Evolutionary conservation across 2,888 invertebrate genomes (phyloP), one percentile per base, ranked within the genome.

Genomic region (Spicauda simplicius): DNA sequence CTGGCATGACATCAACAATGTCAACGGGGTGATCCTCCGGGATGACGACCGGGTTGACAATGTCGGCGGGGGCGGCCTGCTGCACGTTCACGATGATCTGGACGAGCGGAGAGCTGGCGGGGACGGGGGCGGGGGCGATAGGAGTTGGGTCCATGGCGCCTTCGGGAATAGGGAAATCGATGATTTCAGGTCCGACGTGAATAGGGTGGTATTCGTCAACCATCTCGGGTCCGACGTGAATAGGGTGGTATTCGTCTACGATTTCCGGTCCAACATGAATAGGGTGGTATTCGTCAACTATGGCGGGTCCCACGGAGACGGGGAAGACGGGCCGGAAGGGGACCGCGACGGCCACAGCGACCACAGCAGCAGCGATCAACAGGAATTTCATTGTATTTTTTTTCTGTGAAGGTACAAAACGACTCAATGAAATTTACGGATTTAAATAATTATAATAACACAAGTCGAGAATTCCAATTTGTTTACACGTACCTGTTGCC

Each of bases 11-110:
- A 12, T 64, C 71, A 11, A 57, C 60, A 5, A 55, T 68, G 20
- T 64, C 70, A n/a, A 69, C 72, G 64, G 72, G 70, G 71, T 74
- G 74, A 61, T 68, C 69, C 54, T 54, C 70, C 8, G 64, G 64
- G 7, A 59, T 66, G 10, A 71, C 64, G 19, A 41, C 70, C 53
- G 72, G 71, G 16, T 53, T 69, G 8, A 72, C 71, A 37, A 69
- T 30, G 57, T 75, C 67, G 58, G 66, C 60, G 41, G 69, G 72
- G 19, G 74, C 72, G 14, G 70, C 33, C 25, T 68, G 58, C 30
- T 70, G 59, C 45, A 74, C 48, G 60, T 76, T 77, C 20, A 73
- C 37, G 54, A 79, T 71, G 71, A 79, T 75, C 70, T 79, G 76
- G 20, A 77, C 75, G n/a, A 78, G 33, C 33, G 33, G 33, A 75